Evolutionary conservation across 2,888 invertebrate genomes (phyloP).

Genomic region (Panorpa germanica): DNA sequence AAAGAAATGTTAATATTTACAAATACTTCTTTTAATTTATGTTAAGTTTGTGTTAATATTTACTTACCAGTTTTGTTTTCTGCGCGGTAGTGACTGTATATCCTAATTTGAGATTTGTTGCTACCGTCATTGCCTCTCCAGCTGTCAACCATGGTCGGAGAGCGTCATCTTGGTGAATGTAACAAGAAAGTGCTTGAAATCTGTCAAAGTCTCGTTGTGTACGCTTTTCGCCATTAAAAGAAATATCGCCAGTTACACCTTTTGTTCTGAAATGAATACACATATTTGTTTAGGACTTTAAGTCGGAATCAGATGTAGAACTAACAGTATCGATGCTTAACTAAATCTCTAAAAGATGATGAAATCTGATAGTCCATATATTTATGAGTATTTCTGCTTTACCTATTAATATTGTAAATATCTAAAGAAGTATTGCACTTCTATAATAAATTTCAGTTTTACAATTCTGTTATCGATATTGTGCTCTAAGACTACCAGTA

Average conservation of each 20-base stretch:
- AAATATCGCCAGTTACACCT: conserved; percentile 52
- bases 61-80: conserved; percentile 48
- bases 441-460: too few species aligned
- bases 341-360: too few species aligned
- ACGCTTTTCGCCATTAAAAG: conserved; percentile 44
- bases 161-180: conserved; percentile 71
- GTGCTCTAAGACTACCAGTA: too few species aligned
- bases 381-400: too few species aligned
- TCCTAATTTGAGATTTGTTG: conserved; percentile 66
- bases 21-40: too few species aligned
- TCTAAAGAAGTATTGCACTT: too few species aligned
- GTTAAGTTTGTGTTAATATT: too few species aligned
- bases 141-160: conserved; percentile 57
- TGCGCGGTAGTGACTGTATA: conserved; percentile 42
- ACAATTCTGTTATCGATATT: too few species aligned
- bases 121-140: conserved; percentile 64
- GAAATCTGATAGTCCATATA: too few species aligned
- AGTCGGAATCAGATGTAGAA: too few species aligned
- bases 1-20: conserved; percentile 3
- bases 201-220: conserved; percentile 37
- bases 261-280: conserved; percentile 28
- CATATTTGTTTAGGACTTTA: conserved; percentile 1
- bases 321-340: too few species aligned
- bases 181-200: conserved; percentile 56
- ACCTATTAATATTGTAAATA: too few species aligned